Conservation (phyloP, 1,140 invertebrate genomes). For the Drosophila takahashii region DNA sequence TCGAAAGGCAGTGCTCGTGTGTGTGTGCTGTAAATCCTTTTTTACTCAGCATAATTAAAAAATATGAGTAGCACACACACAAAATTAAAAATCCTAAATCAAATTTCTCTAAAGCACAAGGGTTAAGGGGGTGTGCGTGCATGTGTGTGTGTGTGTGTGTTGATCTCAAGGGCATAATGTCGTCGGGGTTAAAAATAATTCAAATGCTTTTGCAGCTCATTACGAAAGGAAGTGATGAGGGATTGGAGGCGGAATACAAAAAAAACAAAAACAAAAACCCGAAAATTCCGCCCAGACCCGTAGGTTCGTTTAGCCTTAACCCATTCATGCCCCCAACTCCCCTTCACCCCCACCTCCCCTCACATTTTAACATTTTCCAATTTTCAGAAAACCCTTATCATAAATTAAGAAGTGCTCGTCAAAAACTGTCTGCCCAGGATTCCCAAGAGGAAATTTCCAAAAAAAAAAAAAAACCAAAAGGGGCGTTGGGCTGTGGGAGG, state of each 20-base stretch:
- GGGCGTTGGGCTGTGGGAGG: conserved; percentile 3
- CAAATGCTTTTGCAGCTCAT: conserved; percentile 83
- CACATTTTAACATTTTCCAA: conserved; percentile 82
- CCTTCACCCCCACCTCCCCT: not conserved
- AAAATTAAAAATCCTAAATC: conserved; percentile 85
- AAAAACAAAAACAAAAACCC: conserved; percentile 28
- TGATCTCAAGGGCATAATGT: conserved; percentile 84
- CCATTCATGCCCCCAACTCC: conserved; percentile 17
- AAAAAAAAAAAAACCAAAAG: not conserved
- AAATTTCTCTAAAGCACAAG: conserved; percentile 64
- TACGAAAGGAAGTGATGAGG: conserved; percentile 57
- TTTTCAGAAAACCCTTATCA: conserved; percentile 84
- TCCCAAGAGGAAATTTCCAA: conserved; percentile 38
- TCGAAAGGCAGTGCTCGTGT: conserved; percentile 57
- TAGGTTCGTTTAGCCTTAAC: conserved; percentile 70
- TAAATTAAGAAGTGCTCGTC: conserved; percentile 84
- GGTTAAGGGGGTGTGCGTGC: conserved; percentile 26
- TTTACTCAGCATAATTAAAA: conserved; percentile 84
- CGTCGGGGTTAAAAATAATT: conserved; percentile 84
- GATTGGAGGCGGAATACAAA: not conserved
- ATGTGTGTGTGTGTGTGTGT: conserved; percentile 38
- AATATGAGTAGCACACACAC: conserved; percentile 74
- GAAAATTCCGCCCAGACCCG: conserved; percentile 50
- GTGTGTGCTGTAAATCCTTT: conserved; percentile 73
- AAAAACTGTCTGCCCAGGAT: conserved; percentile 74